Evolutionary conservation across 2,113 vertebrate species (phyloP).

Genomic region (Tricholaema leucomelas): DNA sequence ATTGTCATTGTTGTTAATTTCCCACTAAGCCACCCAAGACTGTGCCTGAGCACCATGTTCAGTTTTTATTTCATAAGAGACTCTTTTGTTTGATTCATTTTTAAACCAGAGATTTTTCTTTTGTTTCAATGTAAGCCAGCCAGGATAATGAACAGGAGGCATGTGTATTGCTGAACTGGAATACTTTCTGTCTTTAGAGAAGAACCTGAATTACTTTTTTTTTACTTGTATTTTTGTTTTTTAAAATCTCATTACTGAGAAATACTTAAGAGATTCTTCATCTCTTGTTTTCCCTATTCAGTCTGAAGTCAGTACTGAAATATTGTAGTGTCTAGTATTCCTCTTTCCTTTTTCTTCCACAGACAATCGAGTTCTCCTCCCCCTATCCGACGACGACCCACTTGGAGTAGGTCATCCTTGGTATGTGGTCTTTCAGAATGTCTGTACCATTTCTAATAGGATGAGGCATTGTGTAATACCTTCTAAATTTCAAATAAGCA

Average conservation of each 20-base stretch:
- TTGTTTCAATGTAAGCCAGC: constrained; percentile 12
- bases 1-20: neutral
- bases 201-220: neutral
- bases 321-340: neutral
- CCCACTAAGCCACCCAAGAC: neutral
- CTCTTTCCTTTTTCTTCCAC: constrained; percentile 15
- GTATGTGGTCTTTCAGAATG: constrained; percentile 70
- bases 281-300: neutral
- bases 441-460: neutral
- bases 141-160: neutral
- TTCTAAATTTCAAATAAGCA: neutral
- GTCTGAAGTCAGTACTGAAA: neutral
- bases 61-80: constrained; percentile 2
- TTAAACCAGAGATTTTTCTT: neutral
- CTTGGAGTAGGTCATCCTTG: constrained; percentile 91
- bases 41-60: neutral
- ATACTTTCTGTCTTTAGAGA: neutral
- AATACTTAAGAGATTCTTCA: neutral
- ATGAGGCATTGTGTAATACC: neutral
- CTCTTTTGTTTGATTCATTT: neutral
- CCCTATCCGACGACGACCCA: constrained; percentile 88
- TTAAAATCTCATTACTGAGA: neutral
- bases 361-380: constrained; percentile 93
- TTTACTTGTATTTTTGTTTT: neutral
- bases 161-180: constrained; percentile 15